Percentiles rank a stretch among this genome's conserved stretches.
Conservation (phyloP, 2,113 vertebrate genomes). For the Dromiciops gliroides region DNA sequence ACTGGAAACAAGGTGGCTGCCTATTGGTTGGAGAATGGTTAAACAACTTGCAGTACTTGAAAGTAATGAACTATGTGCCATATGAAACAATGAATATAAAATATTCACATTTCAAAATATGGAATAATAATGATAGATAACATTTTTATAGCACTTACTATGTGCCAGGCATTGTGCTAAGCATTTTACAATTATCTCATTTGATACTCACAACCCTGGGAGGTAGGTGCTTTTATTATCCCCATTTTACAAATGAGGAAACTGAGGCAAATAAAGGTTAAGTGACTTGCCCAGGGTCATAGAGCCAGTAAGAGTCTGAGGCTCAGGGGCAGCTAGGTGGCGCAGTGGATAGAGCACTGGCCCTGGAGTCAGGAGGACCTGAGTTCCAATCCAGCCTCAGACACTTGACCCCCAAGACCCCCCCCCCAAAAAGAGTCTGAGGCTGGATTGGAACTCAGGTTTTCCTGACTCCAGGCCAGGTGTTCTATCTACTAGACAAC, state of each 20-base stretch:
- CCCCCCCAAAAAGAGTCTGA: background rate
- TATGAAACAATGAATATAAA: background rate
- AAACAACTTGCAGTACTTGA: background rate
- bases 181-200: no score
- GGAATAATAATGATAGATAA: background rate
- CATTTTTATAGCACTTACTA: fast-evolving
- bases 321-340: no score
- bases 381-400: no score
- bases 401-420: no score
- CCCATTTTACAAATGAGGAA: background rate
- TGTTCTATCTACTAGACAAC: no score
- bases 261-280: background rate
- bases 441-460: background rate
- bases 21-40: background rate
- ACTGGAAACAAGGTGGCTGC: background rate
- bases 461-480: background rate
- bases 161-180: fast-evolving
- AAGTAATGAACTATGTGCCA: background rate
- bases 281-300: background rate
- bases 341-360: no score
- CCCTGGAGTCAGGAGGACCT: no score
- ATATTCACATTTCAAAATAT: background rate
- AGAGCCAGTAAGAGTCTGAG: background rate
- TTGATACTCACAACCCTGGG: background rate
- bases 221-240: background rate